Evolutionary conservation across 2,888 invertebrate species (phyloP), one percentile per base, ranked within the genome.

Genomic region (Capitulum mitella): DNA sequence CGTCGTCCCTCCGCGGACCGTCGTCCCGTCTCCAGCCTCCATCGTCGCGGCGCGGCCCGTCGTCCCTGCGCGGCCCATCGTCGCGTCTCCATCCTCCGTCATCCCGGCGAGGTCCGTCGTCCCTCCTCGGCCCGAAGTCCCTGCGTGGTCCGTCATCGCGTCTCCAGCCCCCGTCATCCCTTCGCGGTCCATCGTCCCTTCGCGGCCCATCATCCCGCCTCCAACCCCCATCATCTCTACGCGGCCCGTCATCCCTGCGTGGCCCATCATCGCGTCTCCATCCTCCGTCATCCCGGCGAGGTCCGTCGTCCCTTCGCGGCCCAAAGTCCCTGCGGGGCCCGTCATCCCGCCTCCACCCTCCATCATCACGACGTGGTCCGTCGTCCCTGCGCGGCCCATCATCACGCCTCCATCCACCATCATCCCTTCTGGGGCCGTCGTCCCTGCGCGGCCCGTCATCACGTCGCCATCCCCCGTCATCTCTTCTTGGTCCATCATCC

Each of bases 61-160:
- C 80, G 32, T 80, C 82, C 37, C 82, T 77, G 78, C 81, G 79
- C 26, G 81, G 79, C 37, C 77, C 78, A 85, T 77, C 85, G 85
- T 61, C 83, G 84, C 80, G 88, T 89, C 5, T 88, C 89, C 54
- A 88, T 86, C 10, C 85, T 85, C 64, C 85, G 85, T 79, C 86
- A 85, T 77, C 86, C 86, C 79, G 10, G 64, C 79, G 78, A 19
- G 48, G n/a, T 34, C 51, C 14, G 37, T 70, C 70, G 48, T 43
- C 14, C 75, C 79, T 29, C 78, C 78, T 48, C 80, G 40, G 40
- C 26, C 58, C 58, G 58, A 43, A 40, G 43, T 48, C 22, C 32
- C 78, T 75, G 64, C 61, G 76, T 29, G 58, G n/a, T 48, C 76
- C 75, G 74, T 79, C 46, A 43, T 46, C 64, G 12, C 74, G 51